Evolutionary conservation across 2,888 invertebrate species (phyloP), one percentile per base, ranked within the genome.

Genomic region (Lepidocyrtinus sp.): DNA sequence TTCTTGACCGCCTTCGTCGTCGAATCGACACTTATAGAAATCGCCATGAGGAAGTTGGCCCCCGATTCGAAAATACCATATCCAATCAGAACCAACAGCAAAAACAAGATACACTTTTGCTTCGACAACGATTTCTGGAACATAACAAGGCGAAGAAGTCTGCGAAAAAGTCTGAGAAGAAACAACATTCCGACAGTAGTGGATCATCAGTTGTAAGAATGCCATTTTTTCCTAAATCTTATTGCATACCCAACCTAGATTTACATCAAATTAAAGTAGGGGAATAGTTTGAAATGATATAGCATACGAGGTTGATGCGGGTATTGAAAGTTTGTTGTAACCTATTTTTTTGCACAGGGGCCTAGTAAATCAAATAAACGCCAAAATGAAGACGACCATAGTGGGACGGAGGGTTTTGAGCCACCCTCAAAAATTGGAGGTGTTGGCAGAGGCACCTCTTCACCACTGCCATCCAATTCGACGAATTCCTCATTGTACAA

Each of bases 41-140:
- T 69, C 92, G 95, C 83, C 96, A 97, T 89, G 94, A 91, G 86
- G 95, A 95, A 88, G 94, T 95, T 88, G 93, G 94, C 88, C 95
- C 96, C 82, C 92, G 96, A 83, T 96, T 94, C 90, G 95, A 96
- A 88, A 95, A 95, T 88, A 94, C 95, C 84, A 94, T 95, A 89
- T 94, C 92, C 88, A 95, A 95, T 55, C 91, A 94, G 82, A 95
- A 95, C 90, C 96, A 97, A 88, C 96, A 96, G 89, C 96, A 97
- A 89, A 93, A 94, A 87, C 93, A 96, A 90, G 96, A 97, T 89
- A 96, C 97, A 46, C 91, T 93, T 86, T 92, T 95, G 85, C 91
- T 97, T 83, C 95, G 96, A 89, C 96, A 97, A 89, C 92, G 95
- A 84, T 97, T 94, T 89, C 91, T 96, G 87, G 97, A 97, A 90